phyloP scores from a whole-genome alignment of 30 jellyfish, hydroid and myxozoan genomes.

The Cassiopea andromeda region DNA sequence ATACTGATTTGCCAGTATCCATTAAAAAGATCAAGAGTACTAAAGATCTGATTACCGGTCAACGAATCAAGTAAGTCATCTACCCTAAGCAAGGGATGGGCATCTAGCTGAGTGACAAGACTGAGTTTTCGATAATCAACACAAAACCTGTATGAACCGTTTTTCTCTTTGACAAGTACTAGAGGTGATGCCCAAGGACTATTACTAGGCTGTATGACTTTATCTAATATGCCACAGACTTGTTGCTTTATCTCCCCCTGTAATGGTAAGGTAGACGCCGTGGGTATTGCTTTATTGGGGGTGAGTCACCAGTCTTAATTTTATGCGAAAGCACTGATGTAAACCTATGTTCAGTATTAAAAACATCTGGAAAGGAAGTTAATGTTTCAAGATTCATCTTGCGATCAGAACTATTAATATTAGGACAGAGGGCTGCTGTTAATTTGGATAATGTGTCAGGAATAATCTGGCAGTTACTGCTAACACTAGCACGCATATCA shows the following conservation, averaged over 20 bases:
- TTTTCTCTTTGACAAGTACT: conserved; percentile 33
- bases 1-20: conserved; percentile 49
- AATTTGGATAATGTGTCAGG: background rate
- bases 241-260: conserved; percentile 10
- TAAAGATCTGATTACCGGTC: background rate
- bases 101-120: conserved; percentile 21
- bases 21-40: conserved; percentile 28
- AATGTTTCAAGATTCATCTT: background rate
- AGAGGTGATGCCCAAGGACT: conserved; percentile 62
- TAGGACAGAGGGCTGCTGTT: background rate
- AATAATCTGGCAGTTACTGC: background rate
- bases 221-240: conserved; percentile 27
- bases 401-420: background rate
- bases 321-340: background rate
- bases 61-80: conserved; percentile 27
- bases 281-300: background rate
- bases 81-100: conserved; percentile 34
- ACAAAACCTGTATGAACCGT: conserved; percentile 39
- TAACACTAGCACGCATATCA: background rate
- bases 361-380: too few relatives aligned
- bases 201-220: conserved; percentile 36
- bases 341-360: background rate
- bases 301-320: conserved; percentile 3
- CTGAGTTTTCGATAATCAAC: conserved; percentile 36
- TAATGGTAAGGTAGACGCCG: conserved; percentile 4